Conservation (phyloP, 2,888 invertebrate genomes). For the Pseudococcus longispinus region DNA sequence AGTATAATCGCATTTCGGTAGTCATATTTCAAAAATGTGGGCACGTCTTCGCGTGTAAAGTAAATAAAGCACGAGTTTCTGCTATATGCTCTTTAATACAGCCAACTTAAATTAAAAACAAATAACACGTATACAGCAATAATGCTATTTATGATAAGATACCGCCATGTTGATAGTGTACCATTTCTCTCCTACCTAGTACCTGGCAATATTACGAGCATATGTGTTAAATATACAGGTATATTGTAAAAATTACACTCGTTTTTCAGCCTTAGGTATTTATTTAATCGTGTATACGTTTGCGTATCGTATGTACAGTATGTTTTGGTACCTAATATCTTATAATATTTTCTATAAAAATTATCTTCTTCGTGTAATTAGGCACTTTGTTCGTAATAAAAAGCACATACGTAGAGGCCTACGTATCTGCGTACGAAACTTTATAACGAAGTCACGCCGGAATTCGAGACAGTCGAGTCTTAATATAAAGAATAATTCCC, state of each 20-base stretch:
- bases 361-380: neutral
- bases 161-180: neutral
- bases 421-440: neutral
- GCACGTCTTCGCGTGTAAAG: neutral
- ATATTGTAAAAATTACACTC: neutral
- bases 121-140: neutral
- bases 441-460: neutral
- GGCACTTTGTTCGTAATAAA: neutral
- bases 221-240: too few species aligned
- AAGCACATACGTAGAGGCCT: neutral
- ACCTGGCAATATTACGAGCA: too few species aligned
- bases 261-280: neutral
- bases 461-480: neutral
- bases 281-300: neutral
- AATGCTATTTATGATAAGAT: slow-evolving; percentile 33
- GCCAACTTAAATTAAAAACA: slow-evolving; percentile 21
- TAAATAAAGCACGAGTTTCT: neutral
- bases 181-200: neutral
- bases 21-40: slow-evolving; percentile 25
- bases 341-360: neutral
- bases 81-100: neutral
- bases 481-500: neutral
- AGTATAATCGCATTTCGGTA: neutral
- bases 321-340: neutral
- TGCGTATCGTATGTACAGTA: neutral